Evolutionary conservation across 1,140 invertebrate genomes (phyloP).

Genomic region (Neodiprion pinetum): DNA sequence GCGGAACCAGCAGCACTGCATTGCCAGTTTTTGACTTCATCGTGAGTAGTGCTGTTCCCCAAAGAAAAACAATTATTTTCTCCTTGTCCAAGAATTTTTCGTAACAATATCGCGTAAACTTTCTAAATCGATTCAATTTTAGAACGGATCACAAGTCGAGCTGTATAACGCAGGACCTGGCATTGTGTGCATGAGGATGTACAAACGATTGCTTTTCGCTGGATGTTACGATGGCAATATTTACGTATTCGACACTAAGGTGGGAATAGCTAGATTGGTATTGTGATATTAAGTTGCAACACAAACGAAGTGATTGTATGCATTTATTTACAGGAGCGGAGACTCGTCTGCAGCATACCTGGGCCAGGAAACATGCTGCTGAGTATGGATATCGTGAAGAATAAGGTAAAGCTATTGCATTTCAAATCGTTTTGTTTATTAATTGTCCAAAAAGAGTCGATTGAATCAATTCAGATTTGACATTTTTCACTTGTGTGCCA

Average conservation of each 20-base stretch:
- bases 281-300: neutral
- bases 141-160: conserved; percentile 66
- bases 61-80: neutral
- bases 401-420: conserved; percentile 61
- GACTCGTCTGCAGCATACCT: conserved; percentile 65
- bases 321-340: conserved; percentile 49
- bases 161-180: conserved; percentile 69
- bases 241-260: conserved; percentile 68
- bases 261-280: conserved; percentile 22
- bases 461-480: conserved; percentile 16
- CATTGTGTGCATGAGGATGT: conserved; percentile 69
- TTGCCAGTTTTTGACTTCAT: conserved; percentile 73
- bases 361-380: conserved; percentile 72
- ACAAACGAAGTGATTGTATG: conserved; percentile 4
- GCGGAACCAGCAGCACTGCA: conserved; percentile 70
- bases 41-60: conserved; percentile 55
- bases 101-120: conserved; percentile 7
- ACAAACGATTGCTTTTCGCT: conserved; percentile 66
- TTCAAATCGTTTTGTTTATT: conserved; percentile 15
- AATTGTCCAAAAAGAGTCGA: neutral
- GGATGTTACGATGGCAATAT: conserved; percentile 77
- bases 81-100: conserved; percentile 27
- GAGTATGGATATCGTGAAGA: conserved; percentile 67
- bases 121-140: conserved; percentile 29
- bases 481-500: conserved; percentile 50